Evolutionary conservation across 1,140 invertebrate genomes (phyloP).

Genomic region (Saccostrea cuccullata): DNA sequence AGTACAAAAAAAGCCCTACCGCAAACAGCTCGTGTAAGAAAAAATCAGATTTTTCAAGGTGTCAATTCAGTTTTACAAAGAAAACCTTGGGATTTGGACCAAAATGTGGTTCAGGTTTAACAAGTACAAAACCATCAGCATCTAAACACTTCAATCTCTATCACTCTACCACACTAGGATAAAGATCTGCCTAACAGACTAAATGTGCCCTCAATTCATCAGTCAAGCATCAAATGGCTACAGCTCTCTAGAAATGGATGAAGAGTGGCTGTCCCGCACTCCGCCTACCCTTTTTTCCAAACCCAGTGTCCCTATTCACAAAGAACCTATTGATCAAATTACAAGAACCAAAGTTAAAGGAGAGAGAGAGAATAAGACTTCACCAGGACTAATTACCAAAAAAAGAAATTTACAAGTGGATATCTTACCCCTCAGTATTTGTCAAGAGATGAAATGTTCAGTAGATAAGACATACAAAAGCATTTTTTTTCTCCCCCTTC

Average conservation of each 20-base stretch:
- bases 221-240: constrained; percentile 27
- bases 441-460: constrained; percentile 20
- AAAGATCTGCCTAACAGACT: constrained; percentile 10
- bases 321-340: constrained; percentile 5
- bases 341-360: constrained; percentile 17
- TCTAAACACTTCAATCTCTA: constrained; percentile 23
- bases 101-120: neutral
- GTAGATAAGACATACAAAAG: constrained; percentile 22
- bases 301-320: neutral
- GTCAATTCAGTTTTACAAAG: neutral
- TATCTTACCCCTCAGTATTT: constrained; percentile 16
- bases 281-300: neutral
- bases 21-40: neutral
- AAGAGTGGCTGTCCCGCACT: neutral
- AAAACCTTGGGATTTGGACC: neutral
- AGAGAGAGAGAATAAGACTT: neutral
- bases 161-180: constrained; percentile 14
- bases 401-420: constrained; percentile 10
- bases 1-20: constrained; percentile 10
- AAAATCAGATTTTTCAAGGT: neutral
- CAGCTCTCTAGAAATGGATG: constrained; percentile 24
- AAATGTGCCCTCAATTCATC: constrained; percentile 21
- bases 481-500: neutral
- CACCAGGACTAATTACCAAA: constrained; percentile 15
- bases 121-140: constrained; percentile 27